Evolutionary conservation across 2,113 vertebrate species (phyloP).

Genomic region (Hiodon tergisus): DNA sequence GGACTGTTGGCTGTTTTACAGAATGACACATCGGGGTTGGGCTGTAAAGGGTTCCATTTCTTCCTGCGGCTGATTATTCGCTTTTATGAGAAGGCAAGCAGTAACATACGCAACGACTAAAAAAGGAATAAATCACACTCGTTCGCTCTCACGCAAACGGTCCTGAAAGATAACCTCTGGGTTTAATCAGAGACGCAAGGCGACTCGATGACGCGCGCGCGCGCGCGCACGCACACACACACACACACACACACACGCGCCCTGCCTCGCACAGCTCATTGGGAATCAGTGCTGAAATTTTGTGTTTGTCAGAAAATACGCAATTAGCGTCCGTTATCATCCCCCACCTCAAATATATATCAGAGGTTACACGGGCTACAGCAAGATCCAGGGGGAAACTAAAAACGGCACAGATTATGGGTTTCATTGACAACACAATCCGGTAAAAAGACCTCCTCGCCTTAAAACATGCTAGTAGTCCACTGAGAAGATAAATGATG

Average conservation of each 20-base stretch:
- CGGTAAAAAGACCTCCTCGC: no score
- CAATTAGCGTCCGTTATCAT: constrained; percentile 26
- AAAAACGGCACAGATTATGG: constrained; percentile 9
- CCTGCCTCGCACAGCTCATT: neutral
- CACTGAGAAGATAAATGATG: constrained; percentile 10
- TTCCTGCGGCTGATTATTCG: neutral
- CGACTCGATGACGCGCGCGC: neutral
- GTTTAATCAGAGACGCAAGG: constrained; percentile 17
- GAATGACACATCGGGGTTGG: neutral
- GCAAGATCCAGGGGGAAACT: neutral
- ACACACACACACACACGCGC: neutral
- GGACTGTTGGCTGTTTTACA: neutral
- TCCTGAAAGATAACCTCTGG: constrained; percentile 35
- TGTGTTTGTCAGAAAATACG: constrained; percentile 24
- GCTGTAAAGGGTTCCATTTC: neutral
- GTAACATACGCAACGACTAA: no score
- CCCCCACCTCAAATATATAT: constrained; percentile 23
- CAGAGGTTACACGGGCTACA: constrained; percentile 10
- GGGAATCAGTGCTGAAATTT: constrained; percentile 5
- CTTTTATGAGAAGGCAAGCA: no score
- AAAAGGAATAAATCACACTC: no score
- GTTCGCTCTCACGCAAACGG: neutral
- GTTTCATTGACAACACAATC: neutral
- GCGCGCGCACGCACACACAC: neutral
- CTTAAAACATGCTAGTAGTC: no score